Evolutionary conservation across 2,888 invertebrate species (phyloP), one percentile per base, ranked within the genome.

Genomic region (Terebella lapidaria): DNA sequence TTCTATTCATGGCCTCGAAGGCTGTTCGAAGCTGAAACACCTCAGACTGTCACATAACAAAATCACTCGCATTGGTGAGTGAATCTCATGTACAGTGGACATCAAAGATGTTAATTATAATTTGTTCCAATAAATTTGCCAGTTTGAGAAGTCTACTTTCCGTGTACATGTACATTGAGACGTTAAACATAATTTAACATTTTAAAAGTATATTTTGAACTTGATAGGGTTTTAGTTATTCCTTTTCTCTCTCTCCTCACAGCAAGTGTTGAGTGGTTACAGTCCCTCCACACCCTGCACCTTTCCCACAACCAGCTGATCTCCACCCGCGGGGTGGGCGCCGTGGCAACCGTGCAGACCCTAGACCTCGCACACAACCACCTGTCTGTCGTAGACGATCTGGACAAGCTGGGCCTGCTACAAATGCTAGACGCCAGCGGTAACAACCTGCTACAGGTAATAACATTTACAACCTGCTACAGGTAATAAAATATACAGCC

Each of bases 261-360:
- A 76, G 76, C 68, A 56, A 73, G 73, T 18, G 57, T 75, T 47
- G 67, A 67, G n/a, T 60, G 69, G 1, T 59, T 76, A 49, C 59
- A 71, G 15, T 61, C 70, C 24, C 66, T 78, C 2, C 76, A 76
- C 61, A 75, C 75, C 0, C 56, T 78, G 25, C 59, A 64, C 5
- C 45, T 73, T 5, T 70, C 71, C 51, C 67, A 73, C 64, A 78
- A 78, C 65, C 76, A 78, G 67, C 69, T 78, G 64, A 73, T 77
- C 59, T 72, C 65, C 51, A 71, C 72, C 3, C 55, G 66, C 3
- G 74, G 75, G 2, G 57, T 78, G 47, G 68, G 70, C 27, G 71
- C 66, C 26, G 69, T 64, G 4, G 67, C 72, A 29, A 73, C 73
- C 1, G n/a, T 78, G 28, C 77, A 78, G 67, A 52, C 64, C n/a